Evolutionary conservation across 2,113 vertebrate species (phyloP), one percentile per base, ranked within the genome.

Genomic region (Serinus canaria): DNA sequence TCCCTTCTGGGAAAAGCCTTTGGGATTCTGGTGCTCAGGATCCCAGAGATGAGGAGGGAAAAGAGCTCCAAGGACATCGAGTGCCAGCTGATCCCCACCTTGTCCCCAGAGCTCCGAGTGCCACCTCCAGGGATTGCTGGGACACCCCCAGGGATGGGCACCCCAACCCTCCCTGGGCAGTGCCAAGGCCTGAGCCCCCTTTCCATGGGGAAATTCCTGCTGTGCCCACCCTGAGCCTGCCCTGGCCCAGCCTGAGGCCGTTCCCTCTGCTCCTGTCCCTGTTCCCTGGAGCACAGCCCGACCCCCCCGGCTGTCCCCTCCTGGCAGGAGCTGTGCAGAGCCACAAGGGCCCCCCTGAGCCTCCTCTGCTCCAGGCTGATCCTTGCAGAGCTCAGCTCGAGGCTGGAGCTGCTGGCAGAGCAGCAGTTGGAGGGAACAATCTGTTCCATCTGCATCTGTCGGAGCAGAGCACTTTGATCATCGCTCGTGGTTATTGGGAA

Each of bases 391-490:
- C 33, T 28, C 62, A 44, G 41, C 59, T n/a, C 13, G 1, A 24
- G 2, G 6, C 64, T 30, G 4, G n/a, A 49, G 80, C 68, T 68
- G 33, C 58, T 68, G 63, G 63, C 88, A 90, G 68, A 80, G 59
- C 59, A 86, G 72, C 70, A 59, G 10, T 16, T 67, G n/a, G 73
- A 72, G 73, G 68, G 86, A 94, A 92, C 92, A 82, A 82, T 92
- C 86, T 92, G 92, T 84, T 91, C 96, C 66, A 47, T 91, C 91
- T 87, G 90, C 56, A 67, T 55, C 84, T 87, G 52, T 31, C 2
- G 0, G 78, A 88, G 81, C 0, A 0, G 27, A 73, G 95, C 78
- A 7, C 83, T 88, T 86, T 70, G 90, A 81, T 93, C 92, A 62
- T 39, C 72, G 4, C 63, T 39, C 5, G 24, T 35, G 83, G 56